Evolutionary conservation across 2,888 invertebrate species (phyloP).

Genomic region (Pecten maximus): DNA sequence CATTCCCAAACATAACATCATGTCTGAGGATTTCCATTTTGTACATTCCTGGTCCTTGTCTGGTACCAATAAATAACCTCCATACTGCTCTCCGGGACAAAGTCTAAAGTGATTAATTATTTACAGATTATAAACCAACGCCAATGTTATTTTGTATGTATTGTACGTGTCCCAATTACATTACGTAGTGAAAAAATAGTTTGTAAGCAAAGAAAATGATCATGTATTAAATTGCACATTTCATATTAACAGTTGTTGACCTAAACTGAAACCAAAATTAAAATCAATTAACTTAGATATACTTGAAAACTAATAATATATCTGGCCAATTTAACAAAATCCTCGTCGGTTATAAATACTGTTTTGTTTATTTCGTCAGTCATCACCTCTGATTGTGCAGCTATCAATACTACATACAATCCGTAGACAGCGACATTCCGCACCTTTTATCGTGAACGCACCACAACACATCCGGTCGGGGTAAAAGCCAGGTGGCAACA

Average conservation of each 20-base stretch:
- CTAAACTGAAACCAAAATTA: background rate
- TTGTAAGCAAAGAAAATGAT: background rate
- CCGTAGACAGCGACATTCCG: background rate
- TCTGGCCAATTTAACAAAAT: background rate
- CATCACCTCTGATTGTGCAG: background rate
- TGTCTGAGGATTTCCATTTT: background rate
- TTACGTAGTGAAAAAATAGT: background rate
- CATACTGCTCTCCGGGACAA: background rate
- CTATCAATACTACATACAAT: no score
- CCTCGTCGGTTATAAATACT: background rate
- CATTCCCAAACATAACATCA: background rate
- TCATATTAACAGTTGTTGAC: no score
- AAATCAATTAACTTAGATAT: background rate
- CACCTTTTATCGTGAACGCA: background rate
- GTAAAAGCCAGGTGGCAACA: background rate
- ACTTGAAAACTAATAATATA: background rate
- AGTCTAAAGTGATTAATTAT: background rate
- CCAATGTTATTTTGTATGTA: background rate
- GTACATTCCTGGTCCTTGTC: background rate
- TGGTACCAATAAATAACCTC: background rate
- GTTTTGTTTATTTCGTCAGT: background rate
- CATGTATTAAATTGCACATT: background rate
- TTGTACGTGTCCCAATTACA: background rate
- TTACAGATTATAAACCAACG: background rate
- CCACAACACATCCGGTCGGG: background rate